Evolutionary conservation across 2,888 invertebrate genomes (phyloP).

Genomic region (Cerceris ruficornis): DNA sequence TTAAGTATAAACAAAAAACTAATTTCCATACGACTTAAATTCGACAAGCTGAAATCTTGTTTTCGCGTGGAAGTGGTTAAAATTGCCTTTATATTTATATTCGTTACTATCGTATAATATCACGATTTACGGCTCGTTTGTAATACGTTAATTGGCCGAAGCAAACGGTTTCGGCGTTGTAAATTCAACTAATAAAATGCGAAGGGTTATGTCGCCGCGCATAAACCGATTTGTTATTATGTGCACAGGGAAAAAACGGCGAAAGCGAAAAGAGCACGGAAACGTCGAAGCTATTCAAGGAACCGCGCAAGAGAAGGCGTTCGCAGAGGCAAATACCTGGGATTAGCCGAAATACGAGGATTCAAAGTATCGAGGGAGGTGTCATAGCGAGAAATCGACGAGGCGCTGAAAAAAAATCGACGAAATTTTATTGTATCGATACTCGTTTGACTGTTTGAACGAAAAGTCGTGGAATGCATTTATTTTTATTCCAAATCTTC

Average conservation of each 20-base stretch:
- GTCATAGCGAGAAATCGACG: background rate
- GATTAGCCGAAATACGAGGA: conserved; percentile 27
- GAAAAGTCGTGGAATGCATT: background rate
- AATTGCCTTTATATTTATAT: background rate
- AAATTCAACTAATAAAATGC: conserved; percentile 52
- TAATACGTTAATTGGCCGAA: background rate
- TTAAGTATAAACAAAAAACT: too few species aligned
- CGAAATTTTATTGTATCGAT: conserved; percentile 35
- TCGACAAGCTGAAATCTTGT: too few species aligned
- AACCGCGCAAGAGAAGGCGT: conserved; percentile 64
- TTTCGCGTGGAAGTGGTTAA: too few species aligned
- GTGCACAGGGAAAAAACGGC: conserved; percentile 76
- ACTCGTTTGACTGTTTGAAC: conserved; percentile 3
- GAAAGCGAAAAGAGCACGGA: conserved; percentile 70
- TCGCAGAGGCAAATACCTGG: conserved; percentile 71
- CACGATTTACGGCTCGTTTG: too few species aligned
- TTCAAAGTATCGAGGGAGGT: background rate
- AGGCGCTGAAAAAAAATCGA: background rate
- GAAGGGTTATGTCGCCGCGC: conserved; percentile 62
- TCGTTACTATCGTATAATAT: background rate
- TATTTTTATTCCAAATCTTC: background rate
- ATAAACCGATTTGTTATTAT: conserved; percentile 72
- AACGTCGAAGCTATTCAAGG: conserved; percentile 37
- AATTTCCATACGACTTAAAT: too few species aligned
- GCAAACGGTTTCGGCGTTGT: background rate